These are phyloP conservation scores for Limnephilus lunatus DNA, from an alignment of 2,888 invertebrate genomes.

Conservation along the genomic window DNA sequence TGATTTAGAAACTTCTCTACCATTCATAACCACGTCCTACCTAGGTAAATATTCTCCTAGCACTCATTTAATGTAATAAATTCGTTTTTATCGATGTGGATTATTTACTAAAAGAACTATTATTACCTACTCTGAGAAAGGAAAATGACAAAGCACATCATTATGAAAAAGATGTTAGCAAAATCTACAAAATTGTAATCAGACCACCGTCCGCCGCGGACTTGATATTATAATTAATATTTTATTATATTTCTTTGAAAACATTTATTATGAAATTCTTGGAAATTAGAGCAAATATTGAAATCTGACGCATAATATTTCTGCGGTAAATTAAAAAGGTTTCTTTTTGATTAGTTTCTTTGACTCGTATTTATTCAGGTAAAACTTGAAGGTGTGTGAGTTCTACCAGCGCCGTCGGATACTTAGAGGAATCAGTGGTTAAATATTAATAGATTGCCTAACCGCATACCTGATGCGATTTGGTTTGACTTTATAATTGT, in stretches of 20 bases:
- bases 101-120: too few species aligned
- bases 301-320: neutral
- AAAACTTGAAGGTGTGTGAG: neutral
- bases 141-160: neutral
- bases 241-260: too few species aligned
- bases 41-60: too few species aligned
- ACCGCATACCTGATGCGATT: neutral
- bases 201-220: too few species aligned
- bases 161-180: neutral
- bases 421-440: neutral
- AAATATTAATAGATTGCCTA: neutral
- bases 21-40: too few species aligned
- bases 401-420: neutral
- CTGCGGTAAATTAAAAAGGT: neutral
- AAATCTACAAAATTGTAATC: neutral
- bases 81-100: too few species aligned
- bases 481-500: neutral
- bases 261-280: neutral
- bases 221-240: neutral
- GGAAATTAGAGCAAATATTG: neutral
- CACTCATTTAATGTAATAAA: too few species aligned
- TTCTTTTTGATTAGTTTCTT: neutral
- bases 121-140: too few species aligned
- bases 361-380: neutral
- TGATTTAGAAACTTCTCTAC: too few species aligned